These are phyloP conservation scores for Ophion ventricosus DNA, from an alignment of 2,888 invertebrate species.

Conservation along the genomic window DNA sequence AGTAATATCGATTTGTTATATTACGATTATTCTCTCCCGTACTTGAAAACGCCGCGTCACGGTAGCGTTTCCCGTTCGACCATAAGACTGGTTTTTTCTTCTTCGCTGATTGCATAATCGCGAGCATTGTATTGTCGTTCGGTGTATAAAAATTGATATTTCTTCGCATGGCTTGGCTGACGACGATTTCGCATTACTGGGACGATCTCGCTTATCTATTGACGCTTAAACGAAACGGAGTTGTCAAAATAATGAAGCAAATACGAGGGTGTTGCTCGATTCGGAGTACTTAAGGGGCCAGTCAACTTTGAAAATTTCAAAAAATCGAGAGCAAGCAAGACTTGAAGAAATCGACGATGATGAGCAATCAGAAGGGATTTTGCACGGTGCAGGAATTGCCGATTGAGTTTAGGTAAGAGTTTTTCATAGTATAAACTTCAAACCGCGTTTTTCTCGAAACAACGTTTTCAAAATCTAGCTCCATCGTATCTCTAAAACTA, in stretches of 20 bases:
- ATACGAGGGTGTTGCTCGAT: neutral
- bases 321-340: no score
- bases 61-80: neutral
- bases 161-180: neutral
- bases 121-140: neutral
- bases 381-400: no score
- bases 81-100: neutral
- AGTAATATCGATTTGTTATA: neutral
- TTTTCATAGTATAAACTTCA: no score
- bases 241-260: neutral
- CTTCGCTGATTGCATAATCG: conserved; percentile 19
- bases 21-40: neutral
- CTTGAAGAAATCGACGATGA: no score
- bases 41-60: conserved; percentile 14
- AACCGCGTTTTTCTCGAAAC: no score
- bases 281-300: neutral
- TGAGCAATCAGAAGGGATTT: no score
- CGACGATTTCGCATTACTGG: neutral
- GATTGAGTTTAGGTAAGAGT: no score
- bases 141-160: neutral
- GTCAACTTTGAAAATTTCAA: no score
- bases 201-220: neutral
- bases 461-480: no score
- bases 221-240: neutral
- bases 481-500: no score